Conservation (phyloP, 1,140 invertebrate species). For the Asbolus verrucosus region DNA sequence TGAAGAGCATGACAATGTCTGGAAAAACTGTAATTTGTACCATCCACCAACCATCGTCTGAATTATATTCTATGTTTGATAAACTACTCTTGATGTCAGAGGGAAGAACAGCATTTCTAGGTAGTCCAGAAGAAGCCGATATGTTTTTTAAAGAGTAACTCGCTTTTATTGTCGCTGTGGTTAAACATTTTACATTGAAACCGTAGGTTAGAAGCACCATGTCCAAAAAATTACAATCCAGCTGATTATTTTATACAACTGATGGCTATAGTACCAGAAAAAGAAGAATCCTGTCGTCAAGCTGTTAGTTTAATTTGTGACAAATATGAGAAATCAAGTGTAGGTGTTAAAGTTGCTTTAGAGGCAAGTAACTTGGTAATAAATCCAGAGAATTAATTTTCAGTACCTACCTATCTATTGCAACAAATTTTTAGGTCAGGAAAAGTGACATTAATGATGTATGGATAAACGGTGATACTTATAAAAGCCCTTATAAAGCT, state of each 20-base stretch:
- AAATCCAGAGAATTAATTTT: too few species aligned
- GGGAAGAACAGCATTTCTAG: conserved; percentile 91
- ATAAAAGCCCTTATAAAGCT: conserved; percentile 77
- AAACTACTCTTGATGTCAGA: conserved; percentile 92
- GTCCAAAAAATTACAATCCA: conserved; percentile 92
- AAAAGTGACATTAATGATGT: conserved; percentile 49
- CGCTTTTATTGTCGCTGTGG: neutral
- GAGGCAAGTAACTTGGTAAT: conserved; percentile 68
- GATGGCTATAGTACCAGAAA: conserved; percentile 87
- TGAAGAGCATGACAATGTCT: conserved; percentile 82
- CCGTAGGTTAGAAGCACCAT: conserved; percentile 79
- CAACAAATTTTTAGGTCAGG: conserved; percentile 51
- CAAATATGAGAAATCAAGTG: conserved; percentile 74
- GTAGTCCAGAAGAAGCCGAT: conserved; percentile 81
- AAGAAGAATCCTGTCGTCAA: conserved; percentile 79
- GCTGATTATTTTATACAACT: conserved; percentile 93
- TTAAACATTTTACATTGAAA: conserved; percentile 16
- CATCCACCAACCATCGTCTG: conserved; percentile 96
- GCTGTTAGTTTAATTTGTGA: conserved; percentile 84
- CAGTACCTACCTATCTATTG: too few species aligned
- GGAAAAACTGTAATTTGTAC: conserved; percentile 95
- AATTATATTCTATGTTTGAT: conserved; percentile 93
- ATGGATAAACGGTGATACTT: conserved; percentile 41
- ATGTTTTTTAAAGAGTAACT: conserved; percentile 84
- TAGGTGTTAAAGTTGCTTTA: conserved; percentile 70